Evolutionary conservation across 2,113 vertebrate species (phyloP), one percentile per base, ranked within the genome.

Genomic region (Eudyptes chrysolophus): DNA sequence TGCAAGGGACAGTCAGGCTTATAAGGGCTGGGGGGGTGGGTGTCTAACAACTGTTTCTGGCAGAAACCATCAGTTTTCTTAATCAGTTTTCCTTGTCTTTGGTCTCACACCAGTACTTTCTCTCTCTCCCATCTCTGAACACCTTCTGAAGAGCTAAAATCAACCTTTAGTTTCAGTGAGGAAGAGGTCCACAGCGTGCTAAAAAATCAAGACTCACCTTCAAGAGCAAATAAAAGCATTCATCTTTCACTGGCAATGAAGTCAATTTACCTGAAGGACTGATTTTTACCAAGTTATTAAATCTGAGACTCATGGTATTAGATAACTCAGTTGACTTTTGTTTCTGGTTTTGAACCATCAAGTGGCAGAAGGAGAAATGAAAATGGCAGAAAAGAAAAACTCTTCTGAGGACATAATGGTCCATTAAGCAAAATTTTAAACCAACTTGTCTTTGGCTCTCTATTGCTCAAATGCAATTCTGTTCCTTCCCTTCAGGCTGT

Each of bases 351-450:
- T 68, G 52, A 88, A 60, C 69, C 61, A 65, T 61, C 61, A 34
- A 89, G 78, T 81, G 84, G 81, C 65, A 89, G 81, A 85, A 89
- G 42, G 34, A 66, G 78, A 68, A 89, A 92, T 34, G 52, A 89
- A 91, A 87, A 87, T 4, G 11, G 44, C 52, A 89, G 78, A 58
- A 15, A 78, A 85, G 78, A 72, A 62, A 82, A 96, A 55, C 70
- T 92, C 60, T 76, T 82, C 65, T 0, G 18, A 94, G 78, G 76
- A 77, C 26, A 27, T 42, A 79, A 93, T 3, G 70, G 74, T 40
- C 81, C 87, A 83, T 90, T 85, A 85, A 82, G 87, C 30, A 94
- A 95, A 91, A 87, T 38, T 87, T 90, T 38, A 94, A 87, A 84
- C 69, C 81, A 75, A 16, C 81, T 65, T 72, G 26, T 93, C 87